phyloP scores from a whole-genome alignment of 2,113 vertebrate species.

The Gyps fulvus region DNA sequence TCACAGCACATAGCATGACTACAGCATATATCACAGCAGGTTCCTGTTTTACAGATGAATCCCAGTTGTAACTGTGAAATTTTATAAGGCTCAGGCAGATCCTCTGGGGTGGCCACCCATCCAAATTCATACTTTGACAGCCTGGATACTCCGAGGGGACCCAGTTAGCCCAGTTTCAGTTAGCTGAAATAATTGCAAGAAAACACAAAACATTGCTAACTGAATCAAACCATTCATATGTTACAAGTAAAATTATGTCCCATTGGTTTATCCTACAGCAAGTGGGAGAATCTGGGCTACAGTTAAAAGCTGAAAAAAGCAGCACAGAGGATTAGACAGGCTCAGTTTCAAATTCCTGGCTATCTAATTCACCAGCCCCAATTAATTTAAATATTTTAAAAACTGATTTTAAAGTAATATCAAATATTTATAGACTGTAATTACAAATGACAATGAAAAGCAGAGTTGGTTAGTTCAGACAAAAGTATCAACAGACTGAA shows the following conservation, averaged over 20 bases:
- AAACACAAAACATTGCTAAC: background rate
- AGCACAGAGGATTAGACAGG: slow-evolving; percentile 16
- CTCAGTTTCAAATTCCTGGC: background rate
- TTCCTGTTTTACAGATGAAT: background rate
- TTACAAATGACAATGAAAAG: slow-evolving; percentile 18
- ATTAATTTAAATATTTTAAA: slow-evolving; percentile 56
- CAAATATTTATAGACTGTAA: slow-evolving; percentile 43
- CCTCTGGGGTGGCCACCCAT: background rate
- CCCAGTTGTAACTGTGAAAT: background rate
- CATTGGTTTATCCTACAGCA: background rate
- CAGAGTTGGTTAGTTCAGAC: slow-evolving; percentile 31
- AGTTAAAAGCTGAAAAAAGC: slow-evolving; percentile 10
- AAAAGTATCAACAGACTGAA: slow-evolving; percentile 31
- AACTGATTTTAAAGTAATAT: slow-evolving; percentile 33
- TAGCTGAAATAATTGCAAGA: background rate
- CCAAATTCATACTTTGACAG: background rate
- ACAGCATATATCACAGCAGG: background rate
- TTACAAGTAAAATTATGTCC: background rate
- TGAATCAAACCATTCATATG: background rate
- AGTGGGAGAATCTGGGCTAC: background rate
- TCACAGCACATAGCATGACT: background rate
- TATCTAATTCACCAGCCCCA: background rate
- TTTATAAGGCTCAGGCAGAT: background rate
- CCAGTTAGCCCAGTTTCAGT: background rate
- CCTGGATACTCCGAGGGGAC: background rate